Evolutionary conservation across 1,140 invertebrate genomes (phyloP).

Genomic region (Pemphigus obesinymphae): DNA sequence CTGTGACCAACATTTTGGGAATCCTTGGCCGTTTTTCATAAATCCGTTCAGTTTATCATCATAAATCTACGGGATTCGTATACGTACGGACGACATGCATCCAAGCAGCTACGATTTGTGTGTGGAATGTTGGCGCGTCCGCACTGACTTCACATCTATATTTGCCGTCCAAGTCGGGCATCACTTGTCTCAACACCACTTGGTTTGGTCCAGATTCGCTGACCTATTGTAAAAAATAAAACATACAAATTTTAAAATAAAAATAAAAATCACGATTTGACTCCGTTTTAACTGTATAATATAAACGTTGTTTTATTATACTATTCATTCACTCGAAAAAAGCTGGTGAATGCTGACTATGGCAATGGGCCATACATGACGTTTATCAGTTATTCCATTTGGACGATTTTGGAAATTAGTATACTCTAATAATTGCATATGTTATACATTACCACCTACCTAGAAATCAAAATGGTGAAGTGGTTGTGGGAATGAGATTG

Average conservation of each 20-base stretch:
- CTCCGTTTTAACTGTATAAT: no score
- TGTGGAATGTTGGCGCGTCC: conserved; percentile 79
- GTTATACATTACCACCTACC: no score
- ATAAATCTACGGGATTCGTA: neutral
- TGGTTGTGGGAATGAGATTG: no score
- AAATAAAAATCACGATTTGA: no score
- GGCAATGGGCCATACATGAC: neutral
- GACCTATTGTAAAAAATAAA: conserved; percentile 51
- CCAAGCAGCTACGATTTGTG: conserved; percentile 59
- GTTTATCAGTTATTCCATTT: conserved; percentile 21
- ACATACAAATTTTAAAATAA: neutral
- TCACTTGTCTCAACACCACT: conserved; percentile 64
- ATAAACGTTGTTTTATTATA: no score
- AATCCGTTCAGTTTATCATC: no score
- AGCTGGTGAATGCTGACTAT: conserved; percentile 8
- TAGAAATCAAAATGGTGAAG: no score
- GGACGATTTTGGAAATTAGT: neutral
- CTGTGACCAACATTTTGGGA: no score
- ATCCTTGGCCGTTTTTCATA: no score
- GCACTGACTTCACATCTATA: conserved; percentile 79
- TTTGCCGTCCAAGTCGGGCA: conserved; percentile 61
- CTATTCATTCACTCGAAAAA: conserved; percentile 21
- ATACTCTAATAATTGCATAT: neutral
- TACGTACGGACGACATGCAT: conserved; percentile 68
- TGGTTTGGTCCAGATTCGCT: conserved; percentile 59